Conservation (phyloP, 2,113 vertebrate species). For the Thomomys bottae region DNA sequence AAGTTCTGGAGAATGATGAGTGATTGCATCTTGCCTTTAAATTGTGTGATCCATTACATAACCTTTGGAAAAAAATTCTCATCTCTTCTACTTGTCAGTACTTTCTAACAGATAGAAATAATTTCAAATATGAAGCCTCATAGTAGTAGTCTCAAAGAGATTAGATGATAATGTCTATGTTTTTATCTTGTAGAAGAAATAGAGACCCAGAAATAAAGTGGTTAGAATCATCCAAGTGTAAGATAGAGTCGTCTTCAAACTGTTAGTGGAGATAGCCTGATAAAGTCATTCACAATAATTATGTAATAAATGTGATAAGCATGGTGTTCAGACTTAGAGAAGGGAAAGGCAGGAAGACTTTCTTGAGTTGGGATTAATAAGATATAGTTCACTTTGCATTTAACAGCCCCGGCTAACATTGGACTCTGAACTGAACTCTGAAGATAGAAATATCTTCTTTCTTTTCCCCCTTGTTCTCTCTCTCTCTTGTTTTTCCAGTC, state of each 20-base stretch:
- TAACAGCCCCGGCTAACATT: not conserved
- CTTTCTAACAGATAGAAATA: conserved; percentile 15
- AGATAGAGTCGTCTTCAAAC: not conserved
- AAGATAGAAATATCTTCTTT: too few relatives aligned
- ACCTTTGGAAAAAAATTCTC: not conserved
- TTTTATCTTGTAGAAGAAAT: not conserved
- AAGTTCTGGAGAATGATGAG: not conserved
- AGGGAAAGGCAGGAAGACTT: not conserved
- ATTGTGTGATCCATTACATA: not conserved
- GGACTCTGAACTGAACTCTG: not conserved
- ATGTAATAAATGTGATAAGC: not conserved
- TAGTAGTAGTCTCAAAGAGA: not conserved
- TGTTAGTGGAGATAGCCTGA: not conserved
- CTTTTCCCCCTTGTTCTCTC: not conserved
- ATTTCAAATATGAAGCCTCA: not conserved
- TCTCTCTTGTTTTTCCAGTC: not conserved
- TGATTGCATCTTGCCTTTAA: not conserved
- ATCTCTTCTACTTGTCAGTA: not conserved
- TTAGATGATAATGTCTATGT: not conserved
- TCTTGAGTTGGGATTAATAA: not conserved
- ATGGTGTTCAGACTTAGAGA: not conserved
- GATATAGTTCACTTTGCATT: not conserved
- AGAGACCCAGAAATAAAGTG: not conserved
- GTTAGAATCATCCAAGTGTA: not conserved
- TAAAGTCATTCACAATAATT: not conserved